Base-by-base conservation (phyloP, 2,888 invertebrate genomes). In the Ormyrus pomaceus region DNA sequence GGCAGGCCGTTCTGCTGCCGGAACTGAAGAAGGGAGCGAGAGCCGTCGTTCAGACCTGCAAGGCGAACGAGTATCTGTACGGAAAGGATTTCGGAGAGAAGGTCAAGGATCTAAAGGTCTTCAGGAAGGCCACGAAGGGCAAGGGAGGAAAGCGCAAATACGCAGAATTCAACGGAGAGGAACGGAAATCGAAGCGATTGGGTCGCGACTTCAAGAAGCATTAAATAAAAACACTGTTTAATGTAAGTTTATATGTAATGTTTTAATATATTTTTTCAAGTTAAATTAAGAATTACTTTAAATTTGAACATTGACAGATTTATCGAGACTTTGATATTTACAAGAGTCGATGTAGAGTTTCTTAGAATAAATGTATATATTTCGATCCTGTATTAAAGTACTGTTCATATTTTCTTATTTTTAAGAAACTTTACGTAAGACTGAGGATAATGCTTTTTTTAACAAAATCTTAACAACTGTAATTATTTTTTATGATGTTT, bases 41-140 rank as follows among this genome's bases (percentile, higher is more conserved):
- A 62, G 0, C 53, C 0, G 34, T 71, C 6, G 13, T 70, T 0
- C 62, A 73, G 11, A 46, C 10, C 53, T 74, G 77, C 59, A 34
- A 61, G n/a, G 11, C 56, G 7, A 74, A 78, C 7, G 66, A 66
- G 7, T 53, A n/a, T 8, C 10, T 77, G 10, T 77, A 56, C 13
- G 81, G 74, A 3, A 61, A 61, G 1, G 62, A 81, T 59, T 65
- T 74, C 2, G 74, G n/a, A 19, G 70, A 74, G 4, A 72, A 53
- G n/a, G n/a, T 69, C 6, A 73, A 69, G 48, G 45, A 70, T n/a
- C 46, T 59, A 46, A 46, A 55, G 45, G 19, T n/a, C 11, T 69
- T 69, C 7, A 6, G 50, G 5, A 80, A 70, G 46, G 6, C 19
- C 34, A 48, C 8, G 46, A 69, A 50, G 34, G 11, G 9, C 10